Percentiles rank a stretch among this genome's conserved stretches.
phyloP scores from a whole-genome alignment of 2,113 vertebrate species.

The Candoia aspera region DNA sequence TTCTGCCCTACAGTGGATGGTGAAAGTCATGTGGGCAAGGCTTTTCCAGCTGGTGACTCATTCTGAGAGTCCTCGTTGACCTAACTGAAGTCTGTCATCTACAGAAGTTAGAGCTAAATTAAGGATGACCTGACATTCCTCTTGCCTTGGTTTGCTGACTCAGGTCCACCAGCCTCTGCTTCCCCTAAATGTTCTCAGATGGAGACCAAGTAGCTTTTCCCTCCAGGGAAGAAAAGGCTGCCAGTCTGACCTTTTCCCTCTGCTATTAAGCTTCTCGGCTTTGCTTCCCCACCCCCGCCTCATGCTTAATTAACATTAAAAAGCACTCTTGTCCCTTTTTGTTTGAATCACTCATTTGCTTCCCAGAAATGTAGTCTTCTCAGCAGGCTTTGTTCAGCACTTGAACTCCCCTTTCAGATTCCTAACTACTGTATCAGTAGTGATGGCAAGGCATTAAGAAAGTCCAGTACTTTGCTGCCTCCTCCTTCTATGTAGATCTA shows the following conservation, averaged over 20 bases:
- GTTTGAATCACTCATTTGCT: constrained; percentile 3
- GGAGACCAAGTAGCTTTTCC: not conserved
- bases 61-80: not conserved
- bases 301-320: constrained; percentile 14
- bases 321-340: constrained; percentile 7
- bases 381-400: not conserved
- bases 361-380: not conserved
- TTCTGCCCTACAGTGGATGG: not conserved
- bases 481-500: not conserved
- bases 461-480: not conserved
- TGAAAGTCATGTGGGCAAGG: not conserved
- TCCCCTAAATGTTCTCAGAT: not conserved
- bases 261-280: not conserved
- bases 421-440: not conserved
- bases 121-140: not conserved
- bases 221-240: not conserved
- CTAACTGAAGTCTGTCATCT: not conserved
- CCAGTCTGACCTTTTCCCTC: not conserved
- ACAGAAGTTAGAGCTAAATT: not conserved
- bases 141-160: not conserved
- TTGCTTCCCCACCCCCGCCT: not conserved
- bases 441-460: not conserved
- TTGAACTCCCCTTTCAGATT: not conserved
- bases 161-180: not conserved
- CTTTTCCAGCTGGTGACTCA: not conserved